Evolutionary conservation across 2,888 invertebrate species (phyloP).

Genomic region (Spatulosminthurus flaviceps): DNA sequence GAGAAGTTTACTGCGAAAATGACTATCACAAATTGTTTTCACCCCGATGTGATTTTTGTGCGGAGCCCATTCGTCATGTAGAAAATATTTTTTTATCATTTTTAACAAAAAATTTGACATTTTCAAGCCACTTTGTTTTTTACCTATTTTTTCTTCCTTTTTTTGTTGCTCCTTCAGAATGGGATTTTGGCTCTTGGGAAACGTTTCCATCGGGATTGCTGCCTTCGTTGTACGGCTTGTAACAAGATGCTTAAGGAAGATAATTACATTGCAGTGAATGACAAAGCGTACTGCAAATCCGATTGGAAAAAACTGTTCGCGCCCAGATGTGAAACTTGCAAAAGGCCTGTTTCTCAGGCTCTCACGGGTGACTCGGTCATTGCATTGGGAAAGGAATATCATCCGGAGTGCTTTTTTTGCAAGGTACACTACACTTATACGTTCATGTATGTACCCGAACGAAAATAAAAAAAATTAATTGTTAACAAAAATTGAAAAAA

Average conservation of each 20-base stretch:
- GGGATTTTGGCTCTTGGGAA: slow-evolving; percentile 61
- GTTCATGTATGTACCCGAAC: too few species aligned
- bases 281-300: slow-evolving; percentile 59
- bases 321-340: slow-evolving; percentile 59
- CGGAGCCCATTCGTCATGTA: slow-evolving; percentile 60
- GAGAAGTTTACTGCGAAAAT: slow-evolving; percentile 59
- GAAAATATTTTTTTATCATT: too few species aligned
- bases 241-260: slow-evolving; percentile 59
- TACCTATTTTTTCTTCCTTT: too few species aligned
- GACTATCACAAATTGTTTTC: slow-evolving; percentile 58
- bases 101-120: too few species aligned
- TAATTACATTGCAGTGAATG: slow-evolving; percentile 55
- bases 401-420: slow-evolving; percentile 62
- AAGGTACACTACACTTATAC: too few species aligned
- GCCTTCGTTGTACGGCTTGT: slow-evolving; percentile 59
- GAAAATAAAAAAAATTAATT: too few species aligned
- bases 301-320: slow-evolving; percentile 62
- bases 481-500: too few species aligned
- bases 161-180: slow-evolving; percentile 42
- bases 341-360: slow-evolving; percentile 56
- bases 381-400: slow-evolving; percentile 59
- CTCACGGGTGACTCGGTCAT: slow-evolving; percentile 59
- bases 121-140: too few species aligned
- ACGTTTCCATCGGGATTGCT: slow-evolving; percentile 61
- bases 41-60: slow-evolving; percentile 55